phyloP scores from a whole-genome alignment of 2,888 invertebrate species.

The Amphipoea oculea region DNA sequence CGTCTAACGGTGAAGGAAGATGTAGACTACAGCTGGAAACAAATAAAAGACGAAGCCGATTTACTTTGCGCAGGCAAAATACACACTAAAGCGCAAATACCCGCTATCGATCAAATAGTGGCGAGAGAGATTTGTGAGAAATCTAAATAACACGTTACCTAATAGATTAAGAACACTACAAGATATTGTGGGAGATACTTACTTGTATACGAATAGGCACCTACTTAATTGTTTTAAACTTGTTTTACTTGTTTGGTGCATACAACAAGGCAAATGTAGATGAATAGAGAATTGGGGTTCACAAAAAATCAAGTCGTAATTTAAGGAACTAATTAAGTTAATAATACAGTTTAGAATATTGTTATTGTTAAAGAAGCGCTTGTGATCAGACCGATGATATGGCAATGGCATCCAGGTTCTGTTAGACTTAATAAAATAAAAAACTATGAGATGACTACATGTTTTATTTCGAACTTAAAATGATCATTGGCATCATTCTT shows the following conservation, averaged over 20 bases:
- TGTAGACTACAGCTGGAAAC: conserved; percentile 93
- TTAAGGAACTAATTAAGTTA: conserved; percentile 25
- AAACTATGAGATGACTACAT: conserved; percentile 3
- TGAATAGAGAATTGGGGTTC: conserved; percentile 15
- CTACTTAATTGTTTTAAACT: conserved; percentile 3
- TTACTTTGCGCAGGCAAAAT: conserved; percentile 74
- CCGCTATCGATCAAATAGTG: conserved; percentile 80
- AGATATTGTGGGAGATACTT: conserved; percentile 11
- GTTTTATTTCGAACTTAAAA: conserved; percentile 53
- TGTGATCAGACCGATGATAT: conserved; percentile 39
- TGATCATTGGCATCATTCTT: conserved; percentile 45
- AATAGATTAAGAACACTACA: not conserved
- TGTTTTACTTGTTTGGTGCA: conserved; percentile 19
- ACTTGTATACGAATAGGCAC: conserved; percentile 43
- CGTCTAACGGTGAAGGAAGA: conserved; percentile 93
- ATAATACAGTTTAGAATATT: conserved; percentile 10
- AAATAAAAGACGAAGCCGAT: conserved; percentile 91
- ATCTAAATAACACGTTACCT: conserved; percentile 75
- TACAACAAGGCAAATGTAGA: conserved; percentile 3
- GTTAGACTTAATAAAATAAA: conserved; percentile 34
- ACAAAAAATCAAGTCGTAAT: conserved; percentile 35
- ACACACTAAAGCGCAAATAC: conserved; percentile 77
- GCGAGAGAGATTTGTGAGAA: conserved; percentile 80
- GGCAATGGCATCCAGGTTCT: conserved; percentile 28
- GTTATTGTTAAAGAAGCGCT: conserved; percentile 30